phyloP scores from a whole-genome alignment of 2,113 vertebrate genomes.

The Myotis yumanensis region DNA sequence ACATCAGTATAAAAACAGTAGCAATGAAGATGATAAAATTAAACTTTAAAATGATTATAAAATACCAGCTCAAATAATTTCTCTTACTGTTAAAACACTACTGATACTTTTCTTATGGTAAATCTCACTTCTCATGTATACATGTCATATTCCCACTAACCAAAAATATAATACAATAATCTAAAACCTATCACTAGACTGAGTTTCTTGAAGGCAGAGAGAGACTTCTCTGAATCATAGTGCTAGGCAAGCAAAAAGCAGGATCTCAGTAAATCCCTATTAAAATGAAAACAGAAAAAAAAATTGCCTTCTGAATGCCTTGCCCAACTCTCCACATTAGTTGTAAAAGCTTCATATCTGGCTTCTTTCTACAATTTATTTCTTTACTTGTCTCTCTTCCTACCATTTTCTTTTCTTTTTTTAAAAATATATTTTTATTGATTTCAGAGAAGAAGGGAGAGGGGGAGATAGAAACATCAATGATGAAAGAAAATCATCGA shows the following conservation, averaged over 20 bases:
- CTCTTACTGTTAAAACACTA: background rate
- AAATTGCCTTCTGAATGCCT: background rate
- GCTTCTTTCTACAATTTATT: background rate
- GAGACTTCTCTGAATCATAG: background rate
- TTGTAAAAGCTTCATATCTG: background rate
- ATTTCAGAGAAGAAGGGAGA: too few species aligned
- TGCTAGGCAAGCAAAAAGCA: background rate
- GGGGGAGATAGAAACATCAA: too few species aligned
- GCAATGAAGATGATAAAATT: slow-evolving; percentile 17
- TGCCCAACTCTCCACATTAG: background rate
- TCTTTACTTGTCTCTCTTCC: background rate
- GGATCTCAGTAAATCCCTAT: background rate
- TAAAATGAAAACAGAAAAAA: background rate
- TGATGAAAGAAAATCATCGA: too few species aligned
- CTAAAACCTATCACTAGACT: background rate
- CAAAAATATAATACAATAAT: background rate
- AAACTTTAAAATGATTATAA: slow-evolving; percentile 2
- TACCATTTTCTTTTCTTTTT: background rate
- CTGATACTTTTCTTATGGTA: background rate
- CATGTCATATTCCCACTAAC: background rate
- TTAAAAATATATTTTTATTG: too few species aligned
- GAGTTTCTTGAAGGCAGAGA: background rate
- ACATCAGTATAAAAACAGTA: slow-evolving; percentile 11
- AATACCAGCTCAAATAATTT: background rate
- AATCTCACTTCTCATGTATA: background rate